These are phyloP conservation scores for Allolobophora icterica DNA, from an alignment of 2,888 invertebrate genomes.

Conservation along the genomic window DNA sequence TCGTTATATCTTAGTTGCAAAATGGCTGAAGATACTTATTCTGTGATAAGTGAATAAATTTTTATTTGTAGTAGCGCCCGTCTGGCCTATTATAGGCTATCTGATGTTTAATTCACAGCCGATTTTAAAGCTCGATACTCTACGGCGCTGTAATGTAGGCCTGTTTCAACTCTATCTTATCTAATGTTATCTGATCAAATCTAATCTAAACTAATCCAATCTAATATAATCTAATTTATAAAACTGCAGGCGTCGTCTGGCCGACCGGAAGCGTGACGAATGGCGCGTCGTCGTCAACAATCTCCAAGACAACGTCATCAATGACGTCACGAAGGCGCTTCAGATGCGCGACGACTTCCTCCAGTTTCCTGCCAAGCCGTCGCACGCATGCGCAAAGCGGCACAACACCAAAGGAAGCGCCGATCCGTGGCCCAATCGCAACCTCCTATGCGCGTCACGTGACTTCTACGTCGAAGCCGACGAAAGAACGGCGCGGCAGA, in stretches of 20 bases:
- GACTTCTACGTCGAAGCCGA: neutral
- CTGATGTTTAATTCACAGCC: too few species aligned
- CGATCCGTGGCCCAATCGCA: neutral
- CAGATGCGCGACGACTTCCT: neutral
- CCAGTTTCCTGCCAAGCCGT: neutral
- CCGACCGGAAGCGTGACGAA: conserved; percentile 43
- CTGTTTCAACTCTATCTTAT: too few species aligned
- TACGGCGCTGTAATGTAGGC: too few species aligned
- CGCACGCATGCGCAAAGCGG: conserved; percentile 22
- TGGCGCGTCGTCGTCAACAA: conserved; percentile 46
- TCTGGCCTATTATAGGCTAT: too few species aligned
- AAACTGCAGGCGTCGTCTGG: conserved; percentile 39
- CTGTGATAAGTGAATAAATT: too few species aligned
- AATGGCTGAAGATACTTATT: too few species aligned
- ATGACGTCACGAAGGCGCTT: conserved; percentile 32
- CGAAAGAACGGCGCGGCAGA: neutral
- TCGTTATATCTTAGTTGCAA: too few species aligned
- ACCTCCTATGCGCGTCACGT: neutral
- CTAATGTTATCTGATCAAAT: too few species aligned
- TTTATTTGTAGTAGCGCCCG: too few species aligned
- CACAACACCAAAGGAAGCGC: conserved; percentile 3
- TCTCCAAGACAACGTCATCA: conserved; percentile 43
- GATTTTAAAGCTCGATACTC: too few species aligned
- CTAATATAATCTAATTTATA: neutral
- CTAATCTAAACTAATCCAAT: too few species aligned